Evolutionary conservation across 2,888 invertebrate genomes (phyloP), one percentile per base, ranked within the genome.

Genomic region (Seladonia tumulorum): DNA sequence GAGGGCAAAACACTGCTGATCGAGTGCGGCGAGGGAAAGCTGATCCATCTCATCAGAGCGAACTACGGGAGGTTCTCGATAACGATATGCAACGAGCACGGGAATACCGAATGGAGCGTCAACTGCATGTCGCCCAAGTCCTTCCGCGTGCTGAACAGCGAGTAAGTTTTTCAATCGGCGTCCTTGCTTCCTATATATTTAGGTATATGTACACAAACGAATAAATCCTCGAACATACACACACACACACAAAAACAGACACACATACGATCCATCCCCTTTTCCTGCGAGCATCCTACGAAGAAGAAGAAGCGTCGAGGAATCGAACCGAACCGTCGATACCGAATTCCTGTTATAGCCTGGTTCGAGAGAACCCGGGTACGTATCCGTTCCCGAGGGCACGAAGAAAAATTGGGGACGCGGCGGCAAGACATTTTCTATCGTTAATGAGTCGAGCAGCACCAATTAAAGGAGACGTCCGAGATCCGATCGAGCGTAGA

Each of bases 21-120:
- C 91, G 97, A 98, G 94, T 99, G 99, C 95, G 97, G 97, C 86
- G 97, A 97, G 91, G 98, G 98, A n/a, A 97, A 98, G 93, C 96
- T 98, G 87, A 99, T 99, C 93, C 98, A 98, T 94, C 96, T 99
- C 93, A 98, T 98, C 95, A 97, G 99, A 90, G 99, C 99, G 87
- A 99, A 99, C 96, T 99, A 99, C 95, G 99, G 99, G 78, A 97
- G 98, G 93, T 99, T 98, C 95, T 98, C 98, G 90, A 98, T 99
- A 95, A 98, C 98, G 93, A 98, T 99, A 95, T 99, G 99, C 96
- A 99, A 99, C 95, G 98, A 98, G 95, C 98, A 98, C 94, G 99
- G 99, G 90, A 97, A 98, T 95, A 98, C 98, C n/a, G 98, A 98
- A 93, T 99, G 99, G 99, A 98, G 98, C 94, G 98, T 99, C 92